Conservation (phyloP, 2,797 vertebrate genomes). For the Enteromius thamalakanensis region DNA sequence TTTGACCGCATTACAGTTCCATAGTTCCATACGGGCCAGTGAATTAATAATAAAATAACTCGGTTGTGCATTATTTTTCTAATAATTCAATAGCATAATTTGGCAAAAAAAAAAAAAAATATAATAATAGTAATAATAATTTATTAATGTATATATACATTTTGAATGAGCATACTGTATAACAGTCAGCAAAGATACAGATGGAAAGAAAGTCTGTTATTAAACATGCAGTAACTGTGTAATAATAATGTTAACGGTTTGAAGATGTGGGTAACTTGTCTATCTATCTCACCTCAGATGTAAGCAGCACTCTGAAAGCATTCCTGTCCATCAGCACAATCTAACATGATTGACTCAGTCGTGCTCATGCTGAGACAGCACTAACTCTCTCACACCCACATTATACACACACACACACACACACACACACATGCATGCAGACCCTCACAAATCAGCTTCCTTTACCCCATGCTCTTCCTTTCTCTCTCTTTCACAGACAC, state of each 20-base stretch:
- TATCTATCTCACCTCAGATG: slow-evolving; percentile 26
- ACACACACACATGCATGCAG: slow-evolving; percentile 31
- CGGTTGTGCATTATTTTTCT: too few species aligned
- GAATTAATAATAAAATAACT: too few species aligned
- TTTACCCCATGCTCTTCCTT: slow-evolving; percentile 3
- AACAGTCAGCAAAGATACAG: neutral
- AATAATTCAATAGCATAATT: too few species aligned
- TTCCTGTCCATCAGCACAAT: slow-evolving; percentile 67
- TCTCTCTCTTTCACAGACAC: slow-evolving; percentile 33
- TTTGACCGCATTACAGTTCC: too few species aligned
- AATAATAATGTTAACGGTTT: slow-evolving; percentile 18
- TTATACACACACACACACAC: slow-evolving; percentile 22
- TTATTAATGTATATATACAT: too few species aligned
- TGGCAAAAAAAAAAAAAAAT: too few species aligned
- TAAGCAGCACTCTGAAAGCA: slow-evolving; percentile 60
- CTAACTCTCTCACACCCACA: slow-evolving; percentile 46
- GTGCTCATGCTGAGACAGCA: slow-evolving; percentile 64
- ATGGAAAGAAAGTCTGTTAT: neutral
- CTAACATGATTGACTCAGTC: slow-evolving; percentile 61
- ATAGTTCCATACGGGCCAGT: too few species aligned
- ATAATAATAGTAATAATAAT: too few species aligned
- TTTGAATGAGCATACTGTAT: neutral
- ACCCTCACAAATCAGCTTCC: slow-evolving; percentile 15
- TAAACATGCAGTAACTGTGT: slow-evolving; percentile 20
- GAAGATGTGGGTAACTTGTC: slow-evolving; percentile 28